Evolutionary conservation across 2,797 vertebrate genomes (phyloP).

Genomic region (Argyrosomus regius): DNA sequence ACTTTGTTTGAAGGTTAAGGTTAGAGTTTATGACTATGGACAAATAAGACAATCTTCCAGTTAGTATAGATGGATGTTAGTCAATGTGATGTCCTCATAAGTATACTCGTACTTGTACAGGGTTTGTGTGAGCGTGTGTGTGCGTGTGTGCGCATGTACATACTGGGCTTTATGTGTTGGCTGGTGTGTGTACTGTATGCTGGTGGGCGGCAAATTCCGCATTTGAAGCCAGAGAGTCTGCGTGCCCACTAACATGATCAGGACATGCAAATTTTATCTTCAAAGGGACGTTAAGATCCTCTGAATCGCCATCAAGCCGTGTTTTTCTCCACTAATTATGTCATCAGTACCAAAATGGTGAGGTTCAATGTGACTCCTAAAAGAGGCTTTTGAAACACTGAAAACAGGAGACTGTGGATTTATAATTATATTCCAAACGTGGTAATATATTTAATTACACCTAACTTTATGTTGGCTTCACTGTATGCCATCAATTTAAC

Average conservation of each 20-base stretch:
- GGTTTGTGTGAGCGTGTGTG: constrained; percentile 7
- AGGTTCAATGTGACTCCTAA: constrained; percentile 17
- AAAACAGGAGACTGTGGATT: background rate
- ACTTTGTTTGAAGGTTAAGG: constrained; percentile 1
- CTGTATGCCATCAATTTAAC: background rate
- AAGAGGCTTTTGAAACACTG: constrained; percentile 1
- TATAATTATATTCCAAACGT: background rate
- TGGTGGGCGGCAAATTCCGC: constrained; percentile 59
- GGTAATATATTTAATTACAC: constrained; percentile 4
- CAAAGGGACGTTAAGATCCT: constrained; percentile 40
- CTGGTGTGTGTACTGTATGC: constrained; percentile 42
- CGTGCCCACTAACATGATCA: constrained; percentile 60
- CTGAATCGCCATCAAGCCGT: constrained; percentile 35
- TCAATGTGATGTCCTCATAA: background rate
- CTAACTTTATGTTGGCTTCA: background rate
- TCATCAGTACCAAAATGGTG: constrained; percentile 30
- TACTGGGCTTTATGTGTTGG: constrained; percentile 23
- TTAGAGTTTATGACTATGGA: background rate
- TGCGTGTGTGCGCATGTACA: constrained; percentile 17
- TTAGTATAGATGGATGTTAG: background rate
- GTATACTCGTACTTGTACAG: background rate
- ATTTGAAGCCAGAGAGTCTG: constrained; percentile 66
- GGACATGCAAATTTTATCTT: constrained; percentile 60
- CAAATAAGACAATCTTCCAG: background rate
- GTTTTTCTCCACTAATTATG: constrained; percentile 57